These are phyloP conservation scores for Aporophyla nigra DNA, from an alignment of 2,888 invertebrate species.

Conservation along the genomic window DNA sequence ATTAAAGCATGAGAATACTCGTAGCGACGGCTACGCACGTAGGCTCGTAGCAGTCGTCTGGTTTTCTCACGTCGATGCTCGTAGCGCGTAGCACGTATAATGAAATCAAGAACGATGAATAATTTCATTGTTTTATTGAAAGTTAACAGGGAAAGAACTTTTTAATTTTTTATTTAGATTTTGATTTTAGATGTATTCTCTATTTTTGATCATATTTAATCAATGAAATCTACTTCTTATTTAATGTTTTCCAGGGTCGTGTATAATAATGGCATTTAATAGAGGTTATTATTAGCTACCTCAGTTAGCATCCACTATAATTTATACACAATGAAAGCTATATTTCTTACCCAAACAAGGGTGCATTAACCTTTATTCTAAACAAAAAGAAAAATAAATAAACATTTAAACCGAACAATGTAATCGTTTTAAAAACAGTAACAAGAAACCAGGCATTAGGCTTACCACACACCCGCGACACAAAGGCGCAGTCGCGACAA, in stretches of 20 bases:
- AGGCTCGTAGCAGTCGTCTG: constrained; percentile 39
- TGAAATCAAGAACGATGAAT: neutral
- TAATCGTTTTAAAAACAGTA: constrained; percentile 63
- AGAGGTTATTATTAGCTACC: neutral
- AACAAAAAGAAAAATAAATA: constrained; percentile 32
- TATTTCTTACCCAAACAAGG: neutral
- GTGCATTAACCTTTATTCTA: neutral
- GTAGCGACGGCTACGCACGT: constrained; percentile 51
- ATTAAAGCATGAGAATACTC: constrained; percentile 7
- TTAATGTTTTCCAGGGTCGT: neutral
- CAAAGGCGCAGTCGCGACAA: constrained; percentile 64
- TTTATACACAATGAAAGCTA: neutral
- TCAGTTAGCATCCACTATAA: neutral
- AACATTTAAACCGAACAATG: constrained; percentile 35
- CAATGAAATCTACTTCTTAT: no score
- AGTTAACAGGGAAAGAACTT: neutral
- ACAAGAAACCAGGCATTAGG: constrained; percentile 72
- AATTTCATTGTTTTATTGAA: neutral
- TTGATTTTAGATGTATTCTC: neutral
- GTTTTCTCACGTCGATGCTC: constrained; percentile 5
- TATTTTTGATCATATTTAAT: no score
- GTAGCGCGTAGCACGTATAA: constrained; percentile 37
- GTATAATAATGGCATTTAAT: neutral
- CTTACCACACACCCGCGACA: constrained; percentile 63
- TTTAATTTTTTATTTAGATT: no score